Evolutionary conservation across 64 coral and sea anemone genomes (phyloP).

Genomic region (Pocillopora damicornis): DNA sequence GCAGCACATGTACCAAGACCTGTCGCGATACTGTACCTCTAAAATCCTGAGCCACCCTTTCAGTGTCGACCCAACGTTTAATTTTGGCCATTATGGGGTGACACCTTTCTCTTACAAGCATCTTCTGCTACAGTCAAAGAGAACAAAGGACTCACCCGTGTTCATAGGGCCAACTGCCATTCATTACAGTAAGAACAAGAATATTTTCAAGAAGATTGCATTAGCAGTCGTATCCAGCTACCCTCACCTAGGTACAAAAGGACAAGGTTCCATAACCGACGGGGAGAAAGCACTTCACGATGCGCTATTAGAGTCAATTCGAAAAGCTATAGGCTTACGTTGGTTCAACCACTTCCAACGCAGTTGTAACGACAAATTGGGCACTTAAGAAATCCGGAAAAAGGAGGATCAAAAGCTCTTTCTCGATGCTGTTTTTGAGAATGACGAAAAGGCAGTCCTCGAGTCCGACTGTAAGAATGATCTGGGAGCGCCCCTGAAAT

Average conservation of each 20-base stretch:
- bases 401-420: constrained; percentile 35
- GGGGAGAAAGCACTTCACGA: constrained; percentile 26
- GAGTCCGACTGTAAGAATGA: not conserved
- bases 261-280: constrained; percentile 18
- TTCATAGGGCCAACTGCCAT: not conserved
- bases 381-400: constrained; percentile 9
- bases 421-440: constrained; percentile 5
- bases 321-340: constrained; percentile 32
- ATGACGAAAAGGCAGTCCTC: not conserved
- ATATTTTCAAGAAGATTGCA: constrained; percentile 19
- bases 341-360: constrained; percentile 23
- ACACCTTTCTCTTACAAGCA: constrained; percentile 47
- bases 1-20: constrained; percentile 43
- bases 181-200: constrained; percentile 32
- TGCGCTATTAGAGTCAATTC: constrained; percentile 6
- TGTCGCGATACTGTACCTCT: constrained; percentile 51
- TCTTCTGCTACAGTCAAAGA: constrained; percentile 28
- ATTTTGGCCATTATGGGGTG: constrained; percentile 51
- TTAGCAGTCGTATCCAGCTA: constrained; percentile 12
- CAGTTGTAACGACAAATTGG: constrained; percentile 27
- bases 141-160: constrained; percentile 14
- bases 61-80: constrained; percentile 56
- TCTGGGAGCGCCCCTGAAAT: not conserved
- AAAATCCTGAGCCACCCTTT: constrained; percentile 28
- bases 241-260: constrained; percentile 1